Percentiles rank a stretch among this genome's conserved stretches.
These are phyloP conservation scores for Cryptocephalus primarius DNA, from an alignment of 2,888 invertebrate species.

Conservation along the genomic window DNA sequence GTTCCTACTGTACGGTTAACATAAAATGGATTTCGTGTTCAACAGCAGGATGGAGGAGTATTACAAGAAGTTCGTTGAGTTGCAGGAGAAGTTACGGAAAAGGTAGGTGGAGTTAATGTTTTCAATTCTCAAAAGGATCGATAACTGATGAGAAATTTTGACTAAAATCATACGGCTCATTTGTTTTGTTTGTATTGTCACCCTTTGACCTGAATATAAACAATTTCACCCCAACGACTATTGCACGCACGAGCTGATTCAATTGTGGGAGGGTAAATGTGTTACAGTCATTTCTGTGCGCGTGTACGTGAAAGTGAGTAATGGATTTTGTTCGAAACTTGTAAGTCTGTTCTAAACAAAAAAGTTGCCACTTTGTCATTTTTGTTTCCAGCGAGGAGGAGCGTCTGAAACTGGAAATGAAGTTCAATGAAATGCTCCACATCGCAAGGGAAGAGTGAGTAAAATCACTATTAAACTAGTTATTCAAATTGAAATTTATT, in stretches of 20 bases:
- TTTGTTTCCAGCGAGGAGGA: conserved; percentile 40
- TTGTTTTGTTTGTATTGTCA: conserved; percentile 24
- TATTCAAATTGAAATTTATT: too few relatives aligned
- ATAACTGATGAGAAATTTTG: background rate
- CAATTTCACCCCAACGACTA: too few relatives aligned
- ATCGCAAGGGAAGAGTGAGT: conserved; percentile 42
- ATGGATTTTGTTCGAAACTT: too few relatives aligned
- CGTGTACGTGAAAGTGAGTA: background rate
- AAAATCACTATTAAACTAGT: background rate
- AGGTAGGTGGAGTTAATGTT: conserved; percentile 23
- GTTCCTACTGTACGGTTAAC: too few relatives aligned
- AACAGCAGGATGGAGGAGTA: conserved; percentile 28
- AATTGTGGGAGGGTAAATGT: background rate
- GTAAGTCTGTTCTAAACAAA: too few relatives aligned
- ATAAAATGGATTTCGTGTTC: conserved; percentile 6
- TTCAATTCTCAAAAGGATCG: too few relatives aligned
- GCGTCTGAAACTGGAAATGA: conserved; percentile 42
- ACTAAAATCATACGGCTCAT: background rate
- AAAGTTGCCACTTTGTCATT: background rate
- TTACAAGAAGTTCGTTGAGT: conserved; percentile 32
- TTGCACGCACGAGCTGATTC: background rate
- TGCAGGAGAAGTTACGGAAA: conserved; percentile 34
- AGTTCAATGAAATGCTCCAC: conserved; percentile 42
- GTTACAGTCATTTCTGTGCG: too few relatives aligned
- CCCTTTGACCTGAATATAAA: background rate